These are phyloP conservation scores for Nannoperca obscura DNA, from an alignment of 2,797 vertebrate genomes.

Conservation along the genomic window DNA sequence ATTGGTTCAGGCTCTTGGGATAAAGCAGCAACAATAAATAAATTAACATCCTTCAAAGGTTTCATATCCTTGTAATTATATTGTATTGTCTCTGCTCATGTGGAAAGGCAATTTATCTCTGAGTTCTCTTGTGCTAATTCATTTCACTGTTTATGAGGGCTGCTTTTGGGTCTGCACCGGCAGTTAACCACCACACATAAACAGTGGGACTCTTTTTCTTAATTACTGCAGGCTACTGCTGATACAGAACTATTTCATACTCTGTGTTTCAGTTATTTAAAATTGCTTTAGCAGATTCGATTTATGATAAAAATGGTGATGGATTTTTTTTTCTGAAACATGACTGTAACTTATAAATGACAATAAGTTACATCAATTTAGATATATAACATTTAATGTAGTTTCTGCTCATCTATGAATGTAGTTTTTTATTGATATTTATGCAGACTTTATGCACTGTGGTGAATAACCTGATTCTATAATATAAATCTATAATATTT, in stretches of 20 bases:
- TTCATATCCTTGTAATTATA: conserved; percentile 66
- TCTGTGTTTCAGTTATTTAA: background rate
- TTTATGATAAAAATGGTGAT: conserved; percentile 2
- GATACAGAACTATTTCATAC: conserved; percentile 36
- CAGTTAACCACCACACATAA: conserved; percentile 56
- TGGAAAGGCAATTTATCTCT: conserved; percentile 54
- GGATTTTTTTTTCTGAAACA: background rate
- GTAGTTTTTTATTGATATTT: background rate
- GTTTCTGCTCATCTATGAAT: background rate
- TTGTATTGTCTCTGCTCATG: conserved; percentile 42
- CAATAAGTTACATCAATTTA: background rate
- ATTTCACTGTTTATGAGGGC: conserved; percentile 68
- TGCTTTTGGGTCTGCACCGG: conserved; percentile 52
- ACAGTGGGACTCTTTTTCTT: conserved; percentile 45
- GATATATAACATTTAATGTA: background rate
- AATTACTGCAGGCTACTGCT: conserved; percentile 50
- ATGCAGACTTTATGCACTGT: background rate
- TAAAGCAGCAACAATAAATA: conserved; percentile 45
- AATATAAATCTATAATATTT: too few species aligned
- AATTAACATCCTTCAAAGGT: conserved; percentile 47
- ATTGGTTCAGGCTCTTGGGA: conserved; percentile 28
- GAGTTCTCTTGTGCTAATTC: conserved; percentile 60
- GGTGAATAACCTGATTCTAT: background rate
- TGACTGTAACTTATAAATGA: background rate
- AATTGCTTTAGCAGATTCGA: conserved; percentile 10